Evolutionary conservation across 2,888 invertebrate species (phyloP), one percentile per base, ranked within the genome.

Genomic region (Petrolisthes manimaculis): DNA sequence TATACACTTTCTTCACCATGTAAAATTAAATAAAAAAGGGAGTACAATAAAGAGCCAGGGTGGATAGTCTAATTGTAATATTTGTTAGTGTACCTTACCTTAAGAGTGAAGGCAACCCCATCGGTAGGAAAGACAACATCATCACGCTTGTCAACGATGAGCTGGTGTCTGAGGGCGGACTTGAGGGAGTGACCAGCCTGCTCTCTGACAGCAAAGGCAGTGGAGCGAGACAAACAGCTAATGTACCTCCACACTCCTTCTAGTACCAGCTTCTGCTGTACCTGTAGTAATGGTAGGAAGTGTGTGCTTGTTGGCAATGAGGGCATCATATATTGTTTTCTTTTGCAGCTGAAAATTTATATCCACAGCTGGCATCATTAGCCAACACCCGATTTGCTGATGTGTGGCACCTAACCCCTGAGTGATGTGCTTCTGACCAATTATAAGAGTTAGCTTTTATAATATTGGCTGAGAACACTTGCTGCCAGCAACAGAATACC

Each of bases 181-280:
- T 98, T 98, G 92, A 99, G 94, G 89, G 96, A 96, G 71, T 97
- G 97, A 0, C 99, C 98, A 88, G 96, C 95, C 92, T 97, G 96
- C 93, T 99, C 97, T 6, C 98, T 94, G 37, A 99, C 96, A 85
- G 95, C 95, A 93, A 99, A 98, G 74, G 97, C 95, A 5, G 96
- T 95, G 78, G 95, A 94, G 91, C 96, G 95, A 91, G 95, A 95
- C 14, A 97, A 93, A 14, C 96, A 93, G 9, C 95, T 94, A 5
- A 97, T 94, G 91, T 98, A 96, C 91, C 98, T 95, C 93, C 97
- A 96, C 4, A 96, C 94, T 0, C 96, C 97, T 93, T 98, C 98
- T 95, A 97, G 98, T 92, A 97, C 96, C 85, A 99, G 92, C 92
- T 95, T 96, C 93, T 99, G 98, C 89, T 95, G 95, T 1, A 97